Evolutionary conservation across 2,113 vertebrate species (phyloP).

Genomic region (Platichthys stellatus): DNA sequence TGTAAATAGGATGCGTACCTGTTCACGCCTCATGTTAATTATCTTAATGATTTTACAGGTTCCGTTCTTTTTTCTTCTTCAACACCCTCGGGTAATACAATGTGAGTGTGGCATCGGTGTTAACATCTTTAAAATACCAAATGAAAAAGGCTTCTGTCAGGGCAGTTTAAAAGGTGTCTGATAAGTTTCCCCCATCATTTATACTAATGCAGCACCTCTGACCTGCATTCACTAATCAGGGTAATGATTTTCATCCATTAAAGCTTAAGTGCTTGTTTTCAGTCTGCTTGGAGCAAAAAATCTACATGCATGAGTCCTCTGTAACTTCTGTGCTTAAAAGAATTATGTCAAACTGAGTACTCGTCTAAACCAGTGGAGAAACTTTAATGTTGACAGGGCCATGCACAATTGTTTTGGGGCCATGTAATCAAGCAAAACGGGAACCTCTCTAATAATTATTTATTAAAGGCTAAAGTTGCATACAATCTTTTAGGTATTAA

Average conservation of each 20-base stretch:
- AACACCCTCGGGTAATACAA: background rate
- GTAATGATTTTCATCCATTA: conserved; percentile 49
- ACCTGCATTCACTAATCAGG: conserved; percentile 53
- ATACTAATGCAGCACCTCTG: conserved; percentile 56
- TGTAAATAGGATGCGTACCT: background rate
- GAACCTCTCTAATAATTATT: background rate
- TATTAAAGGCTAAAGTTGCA: background rate
- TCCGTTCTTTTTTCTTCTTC: background rate
- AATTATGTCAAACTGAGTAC: background rate
- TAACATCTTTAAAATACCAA: conserved; percentile 28
- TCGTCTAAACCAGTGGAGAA: too few species aligned
- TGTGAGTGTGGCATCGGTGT: background rate
- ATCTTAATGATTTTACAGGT: background rate
- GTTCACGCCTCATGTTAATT: background rate
- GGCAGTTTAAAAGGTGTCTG: conserved; percentile 20
- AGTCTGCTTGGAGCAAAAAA: conserved; percentile 59
- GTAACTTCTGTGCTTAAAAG: background rate
- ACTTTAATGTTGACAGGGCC: too few species aligned
- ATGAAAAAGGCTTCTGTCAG: conserved; percentile 14
- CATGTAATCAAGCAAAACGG: background rate
- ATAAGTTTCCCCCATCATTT: conserved; percentile 18
- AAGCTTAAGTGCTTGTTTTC: conserved; percentile 63
- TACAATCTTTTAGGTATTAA: too few species aligned
- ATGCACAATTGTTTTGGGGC: background rate
- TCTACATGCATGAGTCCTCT: conserved; percentile 37